Evolutionary conservation across 2,113 vertebrate genomes (phyloP).

Genomic region (Hippocampus guttulatus): DNA sequence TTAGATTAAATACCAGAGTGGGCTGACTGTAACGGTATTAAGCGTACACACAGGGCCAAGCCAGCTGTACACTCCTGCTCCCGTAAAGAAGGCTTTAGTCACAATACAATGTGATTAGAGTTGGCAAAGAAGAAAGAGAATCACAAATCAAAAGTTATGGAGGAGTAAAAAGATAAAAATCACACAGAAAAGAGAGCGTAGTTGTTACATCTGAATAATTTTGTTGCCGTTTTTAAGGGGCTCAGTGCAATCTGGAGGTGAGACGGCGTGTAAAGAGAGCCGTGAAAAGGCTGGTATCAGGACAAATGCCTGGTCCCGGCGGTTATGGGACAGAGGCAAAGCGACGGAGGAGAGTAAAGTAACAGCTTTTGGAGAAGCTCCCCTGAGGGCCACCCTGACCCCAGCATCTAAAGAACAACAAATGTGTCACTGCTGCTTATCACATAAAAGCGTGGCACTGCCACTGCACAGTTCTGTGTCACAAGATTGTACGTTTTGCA

Average conservation of each 20-base stretch:
- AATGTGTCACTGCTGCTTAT: conserved; percentile 7
- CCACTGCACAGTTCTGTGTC: not conserved
- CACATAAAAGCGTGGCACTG: conserved; percentile 15
- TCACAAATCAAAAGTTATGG: conserved; percentile 15
- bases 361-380: conserved; percentile 31
- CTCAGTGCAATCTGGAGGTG: not conserved
- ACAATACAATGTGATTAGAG: conserved; percentile 66
- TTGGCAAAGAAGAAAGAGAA: not conserved
- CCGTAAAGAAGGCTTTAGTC: conserved; percentile 66
- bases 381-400: conserved; percentile 43
- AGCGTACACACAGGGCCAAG: conserved; percentile 32
- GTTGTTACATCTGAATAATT: not conserved
- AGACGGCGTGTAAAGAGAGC: not conserved
- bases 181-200: not conserved
- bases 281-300: conserved; percentile 8
- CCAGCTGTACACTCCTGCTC: conserved; percentile 59
- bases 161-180: conserved; percentile 4
- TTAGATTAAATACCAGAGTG: conserved; percentile 66
- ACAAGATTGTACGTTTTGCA: conserved; percentile 7
- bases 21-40: conserved; percentile 61
- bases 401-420: conserved; percentile 38
- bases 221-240: not conserved
- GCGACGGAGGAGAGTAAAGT: conserved; percentile 21
- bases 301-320: conserved; percentile 22
- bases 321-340: conserved; percentile 6